A percentile compares a stretch with the other conserved stretches of the same genome.
These are phyloP conservation scores for Parascotia fuliginaria DNA, from an alignment of 2,888 invertebrate genomes.

Conservation along the genomic window DNA sequence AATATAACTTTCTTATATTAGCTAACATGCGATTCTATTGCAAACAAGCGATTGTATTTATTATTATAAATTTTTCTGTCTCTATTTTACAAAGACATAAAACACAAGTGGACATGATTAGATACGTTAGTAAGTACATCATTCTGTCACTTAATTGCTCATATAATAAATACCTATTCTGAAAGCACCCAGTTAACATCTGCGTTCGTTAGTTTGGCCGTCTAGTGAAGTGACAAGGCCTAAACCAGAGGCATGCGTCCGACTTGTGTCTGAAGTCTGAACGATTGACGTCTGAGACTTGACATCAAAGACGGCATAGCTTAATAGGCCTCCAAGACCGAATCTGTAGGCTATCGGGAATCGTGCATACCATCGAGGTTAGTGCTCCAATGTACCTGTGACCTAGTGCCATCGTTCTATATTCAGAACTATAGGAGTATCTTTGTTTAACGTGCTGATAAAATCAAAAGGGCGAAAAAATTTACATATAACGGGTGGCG, in stretches of 20 bases:
- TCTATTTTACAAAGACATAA: too few relatives aligned
- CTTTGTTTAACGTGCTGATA: too few relatives aligned
- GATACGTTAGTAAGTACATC: too few relatives aligned
- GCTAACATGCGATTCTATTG: too few relatives aligned
- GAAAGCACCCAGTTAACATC: conserved; percentile 58
- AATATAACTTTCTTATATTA: too few relatives aligned
- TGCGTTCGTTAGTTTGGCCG: conserved; percentile 65
- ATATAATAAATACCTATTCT: conserved; percentile 41
- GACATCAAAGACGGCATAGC: conserved; percentile 63
- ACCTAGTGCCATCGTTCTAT: conserved; percentile 46
- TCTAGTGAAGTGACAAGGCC: conserved; percentile 53
- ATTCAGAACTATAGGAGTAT: not conserved
- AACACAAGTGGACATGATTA: too few relatives aligned
- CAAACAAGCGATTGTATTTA: too few relatives aligned
- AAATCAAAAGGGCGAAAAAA: too few relatives aligned
- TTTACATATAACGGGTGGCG: too few relatives aligned
- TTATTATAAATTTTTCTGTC: too few relatives aligned
- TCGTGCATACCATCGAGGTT: conserved; percentile 60
- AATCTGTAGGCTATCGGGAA: conserved; percentile 52
- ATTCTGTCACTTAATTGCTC: conserved; percentile 15
- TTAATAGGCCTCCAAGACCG: conserved; percentile 62
- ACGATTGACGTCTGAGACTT: conserved; percentile 52
- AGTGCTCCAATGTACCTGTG: conserved; percentile 57
- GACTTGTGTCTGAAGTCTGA: conserved; percentile 38
- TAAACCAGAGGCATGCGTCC: conserved; percentile 56